Evolutionary conservation across 1,140 invertebrate genomes (phyloP), one percentile per base, ranked within the genome.

Genomic region (Aphaenogaster ashmeadi): DNA sequence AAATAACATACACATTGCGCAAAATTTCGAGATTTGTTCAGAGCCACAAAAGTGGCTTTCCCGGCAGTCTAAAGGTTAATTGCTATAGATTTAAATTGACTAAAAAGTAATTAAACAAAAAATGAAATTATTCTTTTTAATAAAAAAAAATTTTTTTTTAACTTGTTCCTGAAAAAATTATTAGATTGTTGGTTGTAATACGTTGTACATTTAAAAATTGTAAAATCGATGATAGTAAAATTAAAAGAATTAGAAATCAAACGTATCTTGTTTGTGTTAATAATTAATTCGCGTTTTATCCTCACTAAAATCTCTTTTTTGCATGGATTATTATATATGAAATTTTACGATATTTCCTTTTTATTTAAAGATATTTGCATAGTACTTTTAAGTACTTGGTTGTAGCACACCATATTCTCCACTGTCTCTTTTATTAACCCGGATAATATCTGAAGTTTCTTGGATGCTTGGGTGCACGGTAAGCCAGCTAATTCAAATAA

Each of bases 351-450:
- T 44, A n/a, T 27, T 27, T 13, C 13, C 1, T 27, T 77, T 15
- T 5, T 21, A 15, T 27, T 27, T 27, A 27, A 27, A 27, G 27
- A 27, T 27, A 27, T 13, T 9, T 36, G 6, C 13, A 58, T 9
- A 64, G 5, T 85, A 90, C 88, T 74, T 86, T 52, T 5, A 13
- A 36, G n/a, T 7, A 8, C 0, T 50, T 88, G n/a, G 3, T 18
- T 8, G 41, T n/a, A 21, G 21, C 50, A 58, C 1, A 62, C 21
- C 9, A 85, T 7, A 9, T 66, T 89, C 15, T 64, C 50, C 18
- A 56, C 38, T n/a, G 60, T 50, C 58, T 87, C 86, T 1, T 74
- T 74, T 15, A 90, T 33, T 1, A 89, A 38, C 0, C 36, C 41
- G 0, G 78, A 85, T n/a, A 90, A 21, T 3, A 36, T 75, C n/a